Conservation (phyloP, 2,113 vertebrate species). For the Rattus rattus region DNA sequence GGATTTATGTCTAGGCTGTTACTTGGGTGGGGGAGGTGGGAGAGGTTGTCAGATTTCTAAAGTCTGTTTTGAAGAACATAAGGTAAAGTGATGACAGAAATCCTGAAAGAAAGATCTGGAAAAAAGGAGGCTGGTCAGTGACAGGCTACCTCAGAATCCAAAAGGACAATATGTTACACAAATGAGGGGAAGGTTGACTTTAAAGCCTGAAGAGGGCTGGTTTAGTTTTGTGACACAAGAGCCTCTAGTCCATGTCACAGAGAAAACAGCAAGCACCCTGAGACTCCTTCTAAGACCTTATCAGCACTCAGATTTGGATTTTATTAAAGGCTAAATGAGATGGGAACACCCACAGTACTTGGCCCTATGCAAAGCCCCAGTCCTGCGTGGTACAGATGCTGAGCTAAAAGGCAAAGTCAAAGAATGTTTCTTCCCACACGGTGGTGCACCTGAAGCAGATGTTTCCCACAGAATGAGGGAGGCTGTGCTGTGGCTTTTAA, state of each 20-base stretch:
- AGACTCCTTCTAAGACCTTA: too few species aligned
- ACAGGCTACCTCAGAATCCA: not conserved
- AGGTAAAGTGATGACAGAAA: not conserved
- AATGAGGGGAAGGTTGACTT: not conserved
- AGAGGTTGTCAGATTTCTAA: not conserved
- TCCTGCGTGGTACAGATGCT: not conserved
- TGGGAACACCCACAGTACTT: not conserved
- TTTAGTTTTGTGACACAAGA: not conserved
- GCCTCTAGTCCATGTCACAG: not conserved
- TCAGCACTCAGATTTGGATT: not conserved
- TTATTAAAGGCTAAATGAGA: not conserved
- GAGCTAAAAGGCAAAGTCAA: not conserved
- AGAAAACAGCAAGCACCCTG: too few species aligned
- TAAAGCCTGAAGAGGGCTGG: too few species aligned
- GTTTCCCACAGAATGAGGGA: not conserved
- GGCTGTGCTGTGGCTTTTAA: not conserved
- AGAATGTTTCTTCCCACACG: not conserved
- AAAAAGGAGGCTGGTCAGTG: not conserved
- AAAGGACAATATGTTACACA: not conserved
- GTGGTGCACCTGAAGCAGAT: not conserved
- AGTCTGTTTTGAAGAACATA: not conserved
- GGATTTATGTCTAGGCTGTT: not conserved
- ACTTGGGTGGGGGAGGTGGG: not conserved
- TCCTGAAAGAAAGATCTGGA: not conserved
- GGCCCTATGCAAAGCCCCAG: not conserved